phyloP scores from a whole-genome alignment of 2,888 invertebrate species.

The Synergus japonicus region DNA sequence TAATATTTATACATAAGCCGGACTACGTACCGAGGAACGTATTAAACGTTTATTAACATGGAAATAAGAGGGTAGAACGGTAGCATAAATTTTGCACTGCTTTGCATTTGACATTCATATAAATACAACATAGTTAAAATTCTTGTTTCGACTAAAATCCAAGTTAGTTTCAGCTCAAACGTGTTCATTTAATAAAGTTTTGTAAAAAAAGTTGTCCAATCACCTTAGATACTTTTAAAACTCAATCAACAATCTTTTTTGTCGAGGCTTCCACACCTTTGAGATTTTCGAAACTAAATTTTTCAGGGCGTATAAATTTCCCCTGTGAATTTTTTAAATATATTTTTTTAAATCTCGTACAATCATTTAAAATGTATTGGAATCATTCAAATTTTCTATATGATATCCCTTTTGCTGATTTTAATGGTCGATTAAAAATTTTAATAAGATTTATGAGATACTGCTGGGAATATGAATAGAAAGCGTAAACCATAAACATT shows the following conservation, averaged over 20 bases:
- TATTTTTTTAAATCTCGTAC: too few relatives aligned
- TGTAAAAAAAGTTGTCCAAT: too few relatives aligned
- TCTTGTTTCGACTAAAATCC: neutral
- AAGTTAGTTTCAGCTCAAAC: neutral
- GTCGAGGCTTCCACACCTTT: too few relatives aligned
- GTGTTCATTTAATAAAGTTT: neutral
- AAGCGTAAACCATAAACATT: neutral
- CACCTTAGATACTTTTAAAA: too few relatives aligned
- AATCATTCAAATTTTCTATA: neutral
- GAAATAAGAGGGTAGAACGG: constrained; percentile 35
- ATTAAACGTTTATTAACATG: constrained; percentile 39
- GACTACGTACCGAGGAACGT: constrained; percentile 16
- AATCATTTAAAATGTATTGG: too few relatives aligned
- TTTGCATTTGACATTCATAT: constrained; percentile 12
- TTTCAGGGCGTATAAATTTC: too few relatives aligned
- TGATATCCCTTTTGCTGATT: neutral
- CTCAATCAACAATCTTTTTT: too few relatives aligned
- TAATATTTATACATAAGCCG: constrained; percentile 14
- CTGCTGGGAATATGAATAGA: neutral
- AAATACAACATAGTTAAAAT: constrained; percentile 16
- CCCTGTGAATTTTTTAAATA: too few relatives aligned
- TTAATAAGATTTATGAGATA: neutral
- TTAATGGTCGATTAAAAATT: neutral
- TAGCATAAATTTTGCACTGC: constrained; percentile 25
- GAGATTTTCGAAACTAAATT: too few relatives aligned